phyloP scores from a whole-genome alignment of 2,888 invertebrate genomes.

The Amphimallon solstitiale region DNA sequence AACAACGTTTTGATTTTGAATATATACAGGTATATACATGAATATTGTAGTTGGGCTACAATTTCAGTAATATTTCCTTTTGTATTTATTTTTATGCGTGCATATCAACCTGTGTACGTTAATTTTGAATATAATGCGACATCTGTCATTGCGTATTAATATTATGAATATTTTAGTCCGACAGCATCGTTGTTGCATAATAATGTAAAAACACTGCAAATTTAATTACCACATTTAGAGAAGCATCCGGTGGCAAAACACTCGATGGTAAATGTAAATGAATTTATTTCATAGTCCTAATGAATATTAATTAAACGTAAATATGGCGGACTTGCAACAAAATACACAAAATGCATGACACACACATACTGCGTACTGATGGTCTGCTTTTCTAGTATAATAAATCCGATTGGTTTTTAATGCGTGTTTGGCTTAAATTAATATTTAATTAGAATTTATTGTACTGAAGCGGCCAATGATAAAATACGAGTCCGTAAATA shows the following conservation, averaged over 20 bases:
- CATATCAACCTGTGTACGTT: no score
- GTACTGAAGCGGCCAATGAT: background rate
- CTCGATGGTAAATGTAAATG: conserved; percentile 12
- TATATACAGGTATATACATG: no score
- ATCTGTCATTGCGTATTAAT: no score
- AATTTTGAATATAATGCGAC: no score
- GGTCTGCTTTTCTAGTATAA: background rate
- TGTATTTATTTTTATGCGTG: no score
- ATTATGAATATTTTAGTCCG: no score
- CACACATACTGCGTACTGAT: background rate
- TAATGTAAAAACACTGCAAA: background rate
- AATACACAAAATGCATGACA: background rate
- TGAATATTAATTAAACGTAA: conserved; percentile 29
- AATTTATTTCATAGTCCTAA: conserved; percentile 15
- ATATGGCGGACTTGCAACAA: background rate
- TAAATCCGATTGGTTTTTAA: conserved; percentile 24
- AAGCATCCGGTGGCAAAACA: background rate
- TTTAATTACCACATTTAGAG: background rate
- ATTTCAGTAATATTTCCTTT: no score
- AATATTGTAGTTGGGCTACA: no score
- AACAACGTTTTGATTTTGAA: no score
- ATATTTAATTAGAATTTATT: conserved; percentile 30
- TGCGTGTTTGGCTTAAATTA: conserved; percentile 10
- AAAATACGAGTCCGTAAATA: background rate
- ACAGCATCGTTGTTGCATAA: background rate